Percentiles rank a stretch among this genome's conserved stretches.
These are phyloP conservation scores for Psilopsiagon aurifrons DNA, from an alignment of 2,113 vertebrate genomes.

Conservation along the genomic window DNA sequence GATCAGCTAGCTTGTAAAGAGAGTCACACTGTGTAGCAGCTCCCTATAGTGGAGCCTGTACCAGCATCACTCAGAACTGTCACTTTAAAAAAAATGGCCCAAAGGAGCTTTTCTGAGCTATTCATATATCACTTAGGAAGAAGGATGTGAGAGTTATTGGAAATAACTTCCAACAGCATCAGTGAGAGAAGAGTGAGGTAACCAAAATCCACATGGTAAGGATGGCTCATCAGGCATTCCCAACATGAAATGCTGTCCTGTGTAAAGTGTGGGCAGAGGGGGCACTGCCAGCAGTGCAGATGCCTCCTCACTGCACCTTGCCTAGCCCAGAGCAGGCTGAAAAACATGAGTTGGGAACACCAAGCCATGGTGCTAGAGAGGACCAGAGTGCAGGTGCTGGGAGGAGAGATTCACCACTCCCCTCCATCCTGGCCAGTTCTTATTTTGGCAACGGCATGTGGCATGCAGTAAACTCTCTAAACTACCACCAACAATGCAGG, in stretches of 20 bases:
- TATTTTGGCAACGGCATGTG: background rate
- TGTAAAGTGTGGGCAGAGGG: background rate
- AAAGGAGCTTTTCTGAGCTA: background rate
- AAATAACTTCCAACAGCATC: background rate
- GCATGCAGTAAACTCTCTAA: background rate
- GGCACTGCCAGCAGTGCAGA: background rate
- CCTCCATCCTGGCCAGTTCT: background rate
- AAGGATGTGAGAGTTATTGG: background rate
- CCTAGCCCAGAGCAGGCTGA: background rate
- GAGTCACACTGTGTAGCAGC: background rate
- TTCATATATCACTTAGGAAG: background rate
- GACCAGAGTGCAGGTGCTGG: background rate
- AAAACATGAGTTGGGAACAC: background rate
- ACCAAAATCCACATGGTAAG: background rate
- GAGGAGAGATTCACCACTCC: background rate
- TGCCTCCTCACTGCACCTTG: fast-evolving
- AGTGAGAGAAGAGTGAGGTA: background rate
- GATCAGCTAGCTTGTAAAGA: background rate
- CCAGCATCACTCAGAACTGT: background rate
- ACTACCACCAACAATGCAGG: background rate
- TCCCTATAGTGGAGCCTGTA: background rate
- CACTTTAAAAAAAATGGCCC: background rate
- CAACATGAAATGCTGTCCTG: background rate
- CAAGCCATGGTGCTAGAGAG: background rate
- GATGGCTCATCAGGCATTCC: background rate